These are phyloP conservation scores for Platalea minor DNA, from an alignment of 2,797 vertebrate genomes.

Conservation along the genomic window DNA sequence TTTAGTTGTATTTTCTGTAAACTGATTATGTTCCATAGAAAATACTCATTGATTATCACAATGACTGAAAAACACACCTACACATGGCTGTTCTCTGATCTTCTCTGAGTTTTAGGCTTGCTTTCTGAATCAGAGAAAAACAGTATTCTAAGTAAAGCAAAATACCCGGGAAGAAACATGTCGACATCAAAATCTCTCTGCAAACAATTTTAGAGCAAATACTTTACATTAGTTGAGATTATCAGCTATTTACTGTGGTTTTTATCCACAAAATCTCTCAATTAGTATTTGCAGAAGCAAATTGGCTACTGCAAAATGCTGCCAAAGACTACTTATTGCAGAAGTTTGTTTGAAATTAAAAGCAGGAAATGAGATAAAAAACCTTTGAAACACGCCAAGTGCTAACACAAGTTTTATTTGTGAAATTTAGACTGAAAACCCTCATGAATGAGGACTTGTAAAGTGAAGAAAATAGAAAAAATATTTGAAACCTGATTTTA, in stretches of 20 bases:
- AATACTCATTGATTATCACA: neutral
- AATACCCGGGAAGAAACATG: neutral
- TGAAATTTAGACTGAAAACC: neutral
- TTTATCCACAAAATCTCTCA: neutral
- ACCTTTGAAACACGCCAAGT: neutral
- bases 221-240: neutral
- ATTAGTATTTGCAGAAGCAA: constrained; percentile 1
- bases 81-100: neutral
- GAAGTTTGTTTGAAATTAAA: constrained; percentile 29
- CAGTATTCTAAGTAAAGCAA: neutral
- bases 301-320: neutral
- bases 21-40: neutral
- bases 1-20: neutral
- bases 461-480: neutral
- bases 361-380: constrained; percentile 32
- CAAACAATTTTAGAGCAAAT: neutral
- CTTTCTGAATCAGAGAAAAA: neutral
- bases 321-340: neutral
- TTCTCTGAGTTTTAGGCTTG: neutral
- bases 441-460: neutral
- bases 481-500: neutral
- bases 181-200: neutral
- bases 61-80: neutral
- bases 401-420: neutral
- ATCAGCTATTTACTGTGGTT: neutral